Conservation (phyloP, 2,113 vertebrate species). For the Petaurus breviceps region DNA sequence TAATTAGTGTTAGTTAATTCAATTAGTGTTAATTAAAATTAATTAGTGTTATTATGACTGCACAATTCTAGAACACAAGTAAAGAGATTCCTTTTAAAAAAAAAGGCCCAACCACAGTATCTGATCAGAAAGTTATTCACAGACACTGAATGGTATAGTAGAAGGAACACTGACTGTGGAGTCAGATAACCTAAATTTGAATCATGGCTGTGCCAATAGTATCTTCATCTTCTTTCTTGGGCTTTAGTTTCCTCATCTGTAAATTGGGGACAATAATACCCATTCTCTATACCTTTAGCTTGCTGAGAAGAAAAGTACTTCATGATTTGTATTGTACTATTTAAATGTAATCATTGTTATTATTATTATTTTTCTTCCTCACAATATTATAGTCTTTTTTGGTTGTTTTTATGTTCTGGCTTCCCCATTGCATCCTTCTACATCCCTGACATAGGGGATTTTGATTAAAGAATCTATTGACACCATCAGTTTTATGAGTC, state of each 20-base stretch:
- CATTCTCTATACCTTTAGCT: neutral
- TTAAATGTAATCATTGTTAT: neutral
- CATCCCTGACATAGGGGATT: neutral
- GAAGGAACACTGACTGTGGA: neutral
- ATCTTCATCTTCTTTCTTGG: neutral
- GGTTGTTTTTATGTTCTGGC: neutral
- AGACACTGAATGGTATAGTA: neutral
- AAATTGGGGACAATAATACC: neutral
- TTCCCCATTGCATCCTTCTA: neutral
- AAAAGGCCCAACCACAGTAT: neutral
- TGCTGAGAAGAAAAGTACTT: neutral
- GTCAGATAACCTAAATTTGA: neutral
- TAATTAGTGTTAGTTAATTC: too few relatives aligned
- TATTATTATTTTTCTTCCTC: neutral
- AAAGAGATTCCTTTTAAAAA: neutral
- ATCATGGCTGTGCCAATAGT: accelerated
- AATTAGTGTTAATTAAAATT: too few relatives aligned
- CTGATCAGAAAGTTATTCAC: neutral
- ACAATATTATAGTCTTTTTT: neutral
- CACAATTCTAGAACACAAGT: neutral
- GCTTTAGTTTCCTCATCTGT: neutral
- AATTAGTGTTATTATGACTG: neutral
- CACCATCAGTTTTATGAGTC: neutral
- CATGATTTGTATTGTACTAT: neutral
- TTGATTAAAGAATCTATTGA: neutral